Conservation (phyloP, 2,113 vertebrate genomes). For the Eidolon helvum region DNA sequence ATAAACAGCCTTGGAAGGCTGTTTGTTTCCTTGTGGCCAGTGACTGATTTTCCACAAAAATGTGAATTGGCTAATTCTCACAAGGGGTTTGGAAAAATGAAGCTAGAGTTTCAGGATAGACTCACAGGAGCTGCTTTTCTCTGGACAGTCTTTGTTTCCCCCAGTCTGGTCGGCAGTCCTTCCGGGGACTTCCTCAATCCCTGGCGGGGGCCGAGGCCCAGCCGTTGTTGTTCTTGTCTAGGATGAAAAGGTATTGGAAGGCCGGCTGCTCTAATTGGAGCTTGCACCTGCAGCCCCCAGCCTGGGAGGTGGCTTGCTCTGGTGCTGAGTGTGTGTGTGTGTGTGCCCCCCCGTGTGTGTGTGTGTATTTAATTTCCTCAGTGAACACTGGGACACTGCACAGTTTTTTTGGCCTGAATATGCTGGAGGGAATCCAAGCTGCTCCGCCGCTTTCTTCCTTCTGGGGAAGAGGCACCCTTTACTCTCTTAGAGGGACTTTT, state of each 20-base stretch:
- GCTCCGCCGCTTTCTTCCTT: background rate
- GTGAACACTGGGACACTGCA: background rate
- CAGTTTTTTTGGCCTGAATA: background rate
- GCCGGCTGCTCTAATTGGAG: slow-evolving; percentile 45
- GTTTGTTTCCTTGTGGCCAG: background rate
- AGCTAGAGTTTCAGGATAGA: slow-evolving; percentile 12
- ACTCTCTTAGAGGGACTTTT: background rate
- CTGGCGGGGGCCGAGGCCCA: background rate
- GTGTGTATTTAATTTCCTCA: background rate
- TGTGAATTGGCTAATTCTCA: slow-evolving; percentile 27
- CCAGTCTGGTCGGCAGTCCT: slow-evolving; percentile 25
- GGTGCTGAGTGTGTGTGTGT: background rate
- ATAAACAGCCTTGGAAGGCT: background rate
- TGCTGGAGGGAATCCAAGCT: slow-evolving; percentile 59
- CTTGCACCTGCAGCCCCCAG: slow-evolving; percentile 62
- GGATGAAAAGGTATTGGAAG: slow-evolving; percentile 36
- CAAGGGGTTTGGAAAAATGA: slow-evolving; percentile 29
- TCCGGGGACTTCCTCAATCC: background rate
- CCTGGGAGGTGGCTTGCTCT: background rate
- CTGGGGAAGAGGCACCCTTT: background rate
- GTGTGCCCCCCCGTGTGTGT: background rate
- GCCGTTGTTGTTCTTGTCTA: background rate
- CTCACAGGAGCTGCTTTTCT: background rate
- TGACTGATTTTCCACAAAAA: background rate
- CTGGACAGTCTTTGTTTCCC: slow-evolving; percentile 23